A percentile compares a stretch with the other conserved stretches of the same genome.
Evolutionary conservation across 2,888 invertebrate genomes (phyloP).

Genomic region (Callyntrura sp.): DNA sequence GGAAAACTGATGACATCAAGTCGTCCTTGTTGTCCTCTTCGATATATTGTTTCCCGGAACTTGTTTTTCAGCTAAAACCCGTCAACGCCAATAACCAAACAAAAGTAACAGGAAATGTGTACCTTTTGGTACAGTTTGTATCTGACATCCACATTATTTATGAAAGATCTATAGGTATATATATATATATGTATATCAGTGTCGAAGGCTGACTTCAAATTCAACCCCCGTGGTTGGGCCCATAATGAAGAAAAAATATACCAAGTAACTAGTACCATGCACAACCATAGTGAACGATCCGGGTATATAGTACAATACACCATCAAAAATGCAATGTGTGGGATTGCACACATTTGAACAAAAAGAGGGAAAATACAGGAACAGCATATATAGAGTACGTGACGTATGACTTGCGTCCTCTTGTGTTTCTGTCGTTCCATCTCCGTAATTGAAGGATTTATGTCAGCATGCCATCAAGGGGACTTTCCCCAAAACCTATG

Average conservation of each 20-base stretch:
- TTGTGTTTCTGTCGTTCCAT: slow-evolving; percentile 74
- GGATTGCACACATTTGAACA: neutral
- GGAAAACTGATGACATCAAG: slow-evolving; percentile 72
- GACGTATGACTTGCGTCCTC: slow-evolving; percentile 73
- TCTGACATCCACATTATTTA: neutral
- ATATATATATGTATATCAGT: neutral
- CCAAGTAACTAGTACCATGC: too few relatives aligned
- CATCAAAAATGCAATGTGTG: neutral
- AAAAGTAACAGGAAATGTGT: neutral
- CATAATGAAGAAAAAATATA: too few relatives aligned
- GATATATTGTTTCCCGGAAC: slow-evolving; percentile 45
- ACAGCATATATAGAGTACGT: slow-evolving; percentile 47
- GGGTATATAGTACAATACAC: too few relatives aligned
- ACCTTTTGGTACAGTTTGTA: neutral
- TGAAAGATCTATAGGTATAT: neutral
- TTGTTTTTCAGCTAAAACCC: slow-evolving; percentile 27
- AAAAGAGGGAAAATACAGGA: neutral
- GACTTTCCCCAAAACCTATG: slow-evolving; percentile 58
- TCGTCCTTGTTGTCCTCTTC: slow-evolving; percentile 55
- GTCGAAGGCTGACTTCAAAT: neutral
- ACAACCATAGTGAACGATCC: neutral
- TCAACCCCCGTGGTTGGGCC: too few relatives aligned
- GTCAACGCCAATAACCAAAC: slow-evolving; percentile 17
- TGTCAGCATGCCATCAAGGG: slow-evolving; percentile 68
- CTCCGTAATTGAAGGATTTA: slow-evolving; percentile 77